These are phyloP conservation scores for Lacerta bilineata DNA, from an alignment of 2,797 vertebrate species.

Conservation along the genomic window DNA sequence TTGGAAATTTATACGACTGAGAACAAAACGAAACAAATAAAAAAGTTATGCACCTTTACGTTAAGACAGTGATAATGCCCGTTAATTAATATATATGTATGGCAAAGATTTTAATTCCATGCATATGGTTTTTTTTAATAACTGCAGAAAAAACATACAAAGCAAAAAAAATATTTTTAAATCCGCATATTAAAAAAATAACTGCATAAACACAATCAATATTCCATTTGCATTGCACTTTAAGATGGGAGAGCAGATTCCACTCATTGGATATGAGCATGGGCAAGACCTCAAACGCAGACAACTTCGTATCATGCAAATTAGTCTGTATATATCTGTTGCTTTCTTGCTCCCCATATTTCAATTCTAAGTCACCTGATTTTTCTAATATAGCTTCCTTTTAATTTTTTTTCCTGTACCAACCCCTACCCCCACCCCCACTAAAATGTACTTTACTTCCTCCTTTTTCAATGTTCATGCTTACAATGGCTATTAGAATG, in stretches of 20 bases:
- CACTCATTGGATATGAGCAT: conserved; percentile 66
- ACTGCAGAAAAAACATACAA: conserved; percentile 83
- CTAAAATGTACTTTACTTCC: conserved; percentile 50
- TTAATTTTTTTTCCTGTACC: conserved; percentile 51
- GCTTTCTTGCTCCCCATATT: conserved; percentile 61
- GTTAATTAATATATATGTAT: conserved; percentile 87
- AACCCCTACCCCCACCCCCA: not conserved
- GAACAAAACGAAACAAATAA: conserved; percentile 57
- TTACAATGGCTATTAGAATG: conserved; percentile 65
- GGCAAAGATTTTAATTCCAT: conserved; percentile 90
- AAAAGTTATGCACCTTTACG: conserved; percentile 75
- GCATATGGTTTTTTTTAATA: conserved; percentile 86
- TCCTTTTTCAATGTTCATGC: conserved; percentile 63
- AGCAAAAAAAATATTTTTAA: conserved; percentile 62
- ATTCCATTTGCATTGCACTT: conserved; percentile 92
- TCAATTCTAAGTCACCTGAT: conserved; percentile 55
- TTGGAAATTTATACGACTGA: conserved; percentile 80
- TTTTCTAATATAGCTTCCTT: conserved; percentile 51
- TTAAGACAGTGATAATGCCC: conserved; percentile 94
- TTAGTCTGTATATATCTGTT: conserved; percentile 26
- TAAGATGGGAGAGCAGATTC: conserved; percentile 69
- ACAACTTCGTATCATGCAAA: conserved; percentile 35
- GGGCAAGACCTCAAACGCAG: conserved; percentile 62
- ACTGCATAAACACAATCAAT: conserved; percentile 86
- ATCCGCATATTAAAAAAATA: conserved; percentile 68